Conservation (phyloP, 2,113 vertebrate genomes). For the Ginglymostoma cirratum region DNA sequence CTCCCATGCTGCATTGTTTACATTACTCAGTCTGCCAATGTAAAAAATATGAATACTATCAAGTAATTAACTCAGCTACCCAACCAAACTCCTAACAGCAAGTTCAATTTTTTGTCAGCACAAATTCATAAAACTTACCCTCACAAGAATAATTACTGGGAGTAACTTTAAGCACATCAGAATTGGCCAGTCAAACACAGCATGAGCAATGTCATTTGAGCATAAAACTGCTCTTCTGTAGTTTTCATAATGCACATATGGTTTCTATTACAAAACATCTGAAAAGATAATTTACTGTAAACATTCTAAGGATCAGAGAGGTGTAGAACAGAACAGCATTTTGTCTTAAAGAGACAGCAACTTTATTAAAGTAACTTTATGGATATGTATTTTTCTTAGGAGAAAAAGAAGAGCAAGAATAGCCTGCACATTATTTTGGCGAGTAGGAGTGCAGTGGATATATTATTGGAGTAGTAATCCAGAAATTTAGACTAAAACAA, state of each 20-base stretch:
- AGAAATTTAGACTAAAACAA: neutral
- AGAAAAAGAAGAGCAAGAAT: neutral
- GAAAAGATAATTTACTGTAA: neutral
- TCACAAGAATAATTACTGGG: too few species aligned
- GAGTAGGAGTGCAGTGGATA: neutral
- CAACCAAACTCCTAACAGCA: neutral
- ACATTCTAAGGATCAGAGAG: neutral
- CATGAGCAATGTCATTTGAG: too few species aligned
- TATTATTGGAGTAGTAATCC: neutral
- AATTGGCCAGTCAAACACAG: neutral
- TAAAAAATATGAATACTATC: neutral
- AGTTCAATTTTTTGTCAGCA: neutral
- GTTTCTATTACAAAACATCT: neutral
- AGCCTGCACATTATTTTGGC: neutral
- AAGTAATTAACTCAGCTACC: neutral
- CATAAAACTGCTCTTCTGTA: neutral
- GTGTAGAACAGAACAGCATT: neutral
- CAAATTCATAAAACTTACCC: neutral
- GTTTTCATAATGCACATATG: constrained; percentile 18
- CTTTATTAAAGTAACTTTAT: neutral
- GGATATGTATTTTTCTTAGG: neutral
- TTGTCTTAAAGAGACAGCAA: neutral
- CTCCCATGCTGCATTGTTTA: neutral
- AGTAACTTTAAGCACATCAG: too few species aligned
- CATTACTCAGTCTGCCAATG: neutral